Conservation (phyloP, 2,888 invertebrate genomes). For the Cryptophagus acutangulus region DNA sequence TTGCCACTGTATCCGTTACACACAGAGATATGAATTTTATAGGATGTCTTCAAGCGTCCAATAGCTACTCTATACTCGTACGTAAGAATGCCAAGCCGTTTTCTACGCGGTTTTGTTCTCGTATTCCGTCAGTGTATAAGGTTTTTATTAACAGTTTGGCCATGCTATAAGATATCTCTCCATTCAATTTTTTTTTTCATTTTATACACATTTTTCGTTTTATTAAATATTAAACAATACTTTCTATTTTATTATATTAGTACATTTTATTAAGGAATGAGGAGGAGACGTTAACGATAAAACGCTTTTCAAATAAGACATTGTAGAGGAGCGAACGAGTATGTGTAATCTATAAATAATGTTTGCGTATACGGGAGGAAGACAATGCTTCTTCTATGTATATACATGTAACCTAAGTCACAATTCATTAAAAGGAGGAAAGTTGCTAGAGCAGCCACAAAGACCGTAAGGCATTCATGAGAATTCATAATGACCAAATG, state of each 20-base stretch:
- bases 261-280: too few relatives aligned
- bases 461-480: slow-evolving; percentile 9
- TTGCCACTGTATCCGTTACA: slow-evolving; percentile 8
- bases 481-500: slow-evolving; percentile 9
- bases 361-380: neutral
- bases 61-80: slow-evolving; percentile 1
- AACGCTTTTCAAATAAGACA: neutral
- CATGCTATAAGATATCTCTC: slow-evolving; percentile 5
- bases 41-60: slow-evolving; percentile 8
- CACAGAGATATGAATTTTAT: slow-evolving; percentile 9
- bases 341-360: neutral
- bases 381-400: neutral
- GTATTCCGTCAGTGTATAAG: slow-evolving; percentile 4
- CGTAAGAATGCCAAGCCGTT: slow-evolving; percentile 1
- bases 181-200: too few relatives aligned
- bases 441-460: slow-evolving; percentile 8
- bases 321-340: neutral
- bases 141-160: slow-evolving; percentile 6
- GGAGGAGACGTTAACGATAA: too few relatives aligned
- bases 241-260: too few relatives aligned
- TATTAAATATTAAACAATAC: too few relatives aligned
- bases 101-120: slow-evolving; percentile 6
- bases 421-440: slow-evolving; percentile 9
- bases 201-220: too few relatives aligned
- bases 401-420: slow-evolving; percentile 2